Evolutionary conservation across 1,140 invertebrate species (phyloP).

Genomic region (Teleopsis dalmanni): DNA sequence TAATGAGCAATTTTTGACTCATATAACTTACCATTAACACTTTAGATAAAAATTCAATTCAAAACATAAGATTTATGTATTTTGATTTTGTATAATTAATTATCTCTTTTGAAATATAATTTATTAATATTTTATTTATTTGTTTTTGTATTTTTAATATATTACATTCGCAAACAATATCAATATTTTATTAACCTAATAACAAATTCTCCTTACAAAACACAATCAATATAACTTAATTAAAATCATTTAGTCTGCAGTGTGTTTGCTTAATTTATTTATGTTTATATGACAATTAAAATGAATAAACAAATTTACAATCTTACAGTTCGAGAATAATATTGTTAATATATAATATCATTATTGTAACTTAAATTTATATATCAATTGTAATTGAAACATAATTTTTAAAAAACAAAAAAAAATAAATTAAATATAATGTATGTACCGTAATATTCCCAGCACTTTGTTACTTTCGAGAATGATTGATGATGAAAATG

Average conservation of each 20-base stretch:
- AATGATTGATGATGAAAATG: no score
- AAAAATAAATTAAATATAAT: no score
- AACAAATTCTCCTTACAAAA: constrained; percentile 9
- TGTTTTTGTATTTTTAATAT: constrained; percentile 5
- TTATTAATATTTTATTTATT: constrained; percentile 6
- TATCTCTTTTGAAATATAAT: constrained; percentile 1
- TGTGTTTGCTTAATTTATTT: no score
- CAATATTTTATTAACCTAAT: constrained; percentile 11
- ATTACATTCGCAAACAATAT: constrained; percentile 9
- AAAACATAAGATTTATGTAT: constrained; percentile 4
- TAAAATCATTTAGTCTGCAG: background rate
- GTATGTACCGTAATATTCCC: no score
- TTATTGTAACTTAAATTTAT: no score
- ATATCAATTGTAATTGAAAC: no score
- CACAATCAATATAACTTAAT: background rate
- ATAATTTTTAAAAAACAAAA: no score
- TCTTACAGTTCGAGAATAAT: no score
- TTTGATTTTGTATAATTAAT: constrained; percentile 6
- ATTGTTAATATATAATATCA: no score
- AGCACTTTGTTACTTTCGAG: no score
- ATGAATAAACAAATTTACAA: no score
- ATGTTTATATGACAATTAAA: no score
- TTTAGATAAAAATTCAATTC: background rate
- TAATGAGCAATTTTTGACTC: background rate
- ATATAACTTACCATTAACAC: background rate